Evolutionary conservation across 2,888 invertebrate species (phyloP), one percentile per base, ranked within the genome.

Genomic region (Noctuana brunneofusca): DNA sequence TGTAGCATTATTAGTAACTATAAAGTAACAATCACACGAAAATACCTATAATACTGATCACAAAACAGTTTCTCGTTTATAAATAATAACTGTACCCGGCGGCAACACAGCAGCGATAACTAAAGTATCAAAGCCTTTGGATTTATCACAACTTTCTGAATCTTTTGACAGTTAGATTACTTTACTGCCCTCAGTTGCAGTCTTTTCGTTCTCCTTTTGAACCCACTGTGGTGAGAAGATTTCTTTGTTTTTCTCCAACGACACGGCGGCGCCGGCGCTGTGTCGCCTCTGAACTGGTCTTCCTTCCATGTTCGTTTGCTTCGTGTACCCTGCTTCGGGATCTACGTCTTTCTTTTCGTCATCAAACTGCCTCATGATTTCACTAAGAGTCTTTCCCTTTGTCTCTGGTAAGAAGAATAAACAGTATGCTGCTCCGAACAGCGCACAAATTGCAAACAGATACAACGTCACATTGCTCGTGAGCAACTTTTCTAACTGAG

Each of bases 371-470:
- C 84, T 92, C 86, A 95, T 95, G 12, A 96, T 95, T 73, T 95
- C 94, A 54, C 92, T 92, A 66, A 96, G 81, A 52, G 93, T 93
- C 70, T 94, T 94, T 11, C 94, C 94, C 71, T 94, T 94, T 0
- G 95, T 95, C 81, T 96, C 95, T 2, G 95, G 95, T 1, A 96
- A 81, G 70, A 94, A 91, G 0, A 92, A 79, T 32, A 90, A 80
- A 38, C 94, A 93, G 72, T 94, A 95, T 0, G 93, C 74, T 0
- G 94, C 93, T 0, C 95, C 94, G 6, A 93, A 62, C 4, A 94
- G 78, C 0, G 94, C 93, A 16, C 94, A 93, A 0, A 81, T 83
- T 0, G 93, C 92, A 71, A 95, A 95, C 0, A 94, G 85, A 74
- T 94, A 93, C 71, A 95, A 79, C 0, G 94, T 94, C 0, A 93